Evolutionary conservation across 2,797 vertebrate genomes (phyloP).

Genomic region (Todus mexicanus): DNA sequence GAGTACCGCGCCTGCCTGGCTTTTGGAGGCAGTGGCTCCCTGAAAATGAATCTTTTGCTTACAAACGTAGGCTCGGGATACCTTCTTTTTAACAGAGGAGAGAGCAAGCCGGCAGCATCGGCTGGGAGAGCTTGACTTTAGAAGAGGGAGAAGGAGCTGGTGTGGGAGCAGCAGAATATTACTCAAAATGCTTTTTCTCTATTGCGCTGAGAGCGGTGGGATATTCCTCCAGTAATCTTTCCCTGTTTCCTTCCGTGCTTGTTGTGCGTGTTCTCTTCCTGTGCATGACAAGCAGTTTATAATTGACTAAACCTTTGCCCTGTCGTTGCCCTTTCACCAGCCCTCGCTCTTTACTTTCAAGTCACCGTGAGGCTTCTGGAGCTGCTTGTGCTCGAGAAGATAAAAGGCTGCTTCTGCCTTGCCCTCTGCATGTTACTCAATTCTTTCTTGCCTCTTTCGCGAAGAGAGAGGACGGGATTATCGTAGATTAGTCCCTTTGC

Average conservation of each 20-base stretch:
- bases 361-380: background rate
- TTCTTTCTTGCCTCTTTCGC: background rate
- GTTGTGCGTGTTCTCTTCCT: background rate
- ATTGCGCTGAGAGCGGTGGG: background rate
- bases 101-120: background rate
- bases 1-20: background rate
- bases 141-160: background rate
- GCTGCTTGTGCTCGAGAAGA: background rate
- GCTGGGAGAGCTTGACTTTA: background rate
- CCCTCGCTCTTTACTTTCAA: background rate
- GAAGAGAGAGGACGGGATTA: background rate
- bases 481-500: background rate
- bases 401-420: background rate
- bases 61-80: background rate
- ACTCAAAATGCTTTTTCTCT: background rate
- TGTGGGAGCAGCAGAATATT: background rate
- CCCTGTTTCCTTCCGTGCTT: fast-evolving
- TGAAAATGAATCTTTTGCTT: background rate
- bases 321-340: slow-evolving; percentile 1
- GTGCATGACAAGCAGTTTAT: background rate
- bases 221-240: background rate
- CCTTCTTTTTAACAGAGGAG: background rate
- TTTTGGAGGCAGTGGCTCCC: background rate
- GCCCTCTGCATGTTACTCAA: background rate
- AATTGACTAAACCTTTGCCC: background rate